phyloP scores from a whole-genome alignment of 2,113 vertebrate species.

The Peucedramus taeniatus region DNA sequence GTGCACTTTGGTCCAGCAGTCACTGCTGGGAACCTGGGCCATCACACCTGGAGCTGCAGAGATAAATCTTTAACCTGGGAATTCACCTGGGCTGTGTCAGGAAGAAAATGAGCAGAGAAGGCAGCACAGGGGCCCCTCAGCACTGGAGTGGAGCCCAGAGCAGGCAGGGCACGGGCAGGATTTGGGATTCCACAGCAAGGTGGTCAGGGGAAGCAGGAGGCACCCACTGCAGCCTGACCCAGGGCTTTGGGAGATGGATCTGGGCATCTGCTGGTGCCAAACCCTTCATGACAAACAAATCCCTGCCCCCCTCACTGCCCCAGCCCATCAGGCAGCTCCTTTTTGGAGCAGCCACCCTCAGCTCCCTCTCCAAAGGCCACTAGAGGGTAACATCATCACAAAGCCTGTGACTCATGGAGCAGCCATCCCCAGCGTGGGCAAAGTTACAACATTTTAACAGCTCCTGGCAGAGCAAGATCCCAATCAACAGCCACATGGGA shows the following conservation, averaged over 20 bases:
- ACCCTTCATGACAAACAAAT: fast-evolving
- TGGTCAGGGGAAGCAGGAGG: neutral
- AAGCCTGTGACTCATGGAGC: neutral
- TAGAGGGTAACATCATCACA: slow-evolving; percentile 40
- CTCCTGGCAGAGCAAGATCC: neutral
- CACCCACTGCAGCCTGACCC: neutral
- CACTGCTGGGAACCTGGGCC: neutral
- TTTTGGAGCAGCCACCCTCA: neutral
- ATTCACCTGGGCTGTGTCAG: neutral
- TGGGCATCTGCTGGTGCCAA: neutral
- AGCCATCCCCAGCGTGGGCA: neutral
- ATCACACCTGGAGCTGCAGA: neutral
- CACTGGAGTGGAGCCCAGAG: neutral
- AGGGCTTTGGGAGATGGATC: neutral
- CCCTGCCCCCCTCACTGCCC: neutral
- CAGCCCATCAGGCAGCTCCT: neutral
- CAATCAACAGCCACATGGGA: neutral
- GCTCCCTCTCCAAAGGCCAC: neutral
- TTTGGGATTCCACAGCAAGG: neutral
- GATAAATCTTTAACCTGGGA: neutral
- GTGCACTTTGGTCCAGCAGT: neutral
- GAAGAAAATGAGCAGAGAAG: neutral
- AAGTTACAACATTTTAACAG: neutral
- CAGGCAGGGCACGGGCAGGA: neutral
- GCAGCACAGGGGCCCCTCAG: neutral